Base-by-base conservation (phyloP, 2,797 vertebrate genomes). In the Dromococcyx pavoninus region DNA sequence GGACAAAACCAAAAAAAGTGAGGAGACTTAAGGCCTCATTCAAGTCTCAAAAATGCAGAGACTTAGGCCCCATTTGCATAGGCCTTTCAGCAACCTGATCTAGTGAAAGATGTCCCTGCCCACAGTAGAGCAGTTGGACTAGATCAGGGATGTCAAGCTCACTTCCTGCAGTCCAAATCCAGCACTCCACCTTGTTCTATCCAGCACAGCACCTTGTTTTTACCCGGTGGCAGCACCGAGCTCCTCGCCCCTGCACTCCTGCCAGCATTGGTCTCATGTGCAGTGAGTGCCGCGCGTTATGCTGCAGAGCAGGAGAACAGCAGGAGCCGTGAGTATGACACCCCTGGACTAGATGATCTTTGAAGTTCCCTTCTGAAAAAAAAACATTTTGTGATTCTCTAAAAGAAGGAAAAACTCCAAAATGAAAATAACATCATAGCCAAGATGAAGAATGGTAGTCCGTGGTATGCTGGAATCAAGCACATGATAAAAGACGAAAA, bases 41-140 rank as follows among this genome's bases (percentile, higher is more conserved):
- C 41, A 72, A 43, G 17, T 56, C 33, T 86, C 64, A 65, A 51
- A 50, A 13, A 15, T 53, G 17, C 85, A 58, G 33, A 48, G 22
- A 50, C 5, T 54, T 83, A 12, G 43, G 33, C 4, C 11, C 15
- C 3, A 39, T 48, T 67, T 87, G 24, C 5, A 81, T 7, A 12
- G 10, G 48, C 11, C 21, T 75, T 74, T 79, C 50, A 81, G 10
- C 23, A 87, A 54, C 6, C 2, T 24, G 13, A 35, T 61, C 24
- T 30, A 54, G 24, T 48, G 28, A 64, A 53, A 54, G 24, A 19
- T 39, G 15, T 23, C 39, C 17, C 25, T 11, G 13, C 6, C 32
- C 25, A 39, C 0, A 4, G 24, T 17, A 43, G 41, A 5, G 21
- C 11, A 2, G 7, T 1, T 70, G 24, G 27, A 50, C 48, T 18